Evolutionary conservation across 2,888 invertebrate species (phyloP).

Genomic region (Papilio demoleus): DNA sequence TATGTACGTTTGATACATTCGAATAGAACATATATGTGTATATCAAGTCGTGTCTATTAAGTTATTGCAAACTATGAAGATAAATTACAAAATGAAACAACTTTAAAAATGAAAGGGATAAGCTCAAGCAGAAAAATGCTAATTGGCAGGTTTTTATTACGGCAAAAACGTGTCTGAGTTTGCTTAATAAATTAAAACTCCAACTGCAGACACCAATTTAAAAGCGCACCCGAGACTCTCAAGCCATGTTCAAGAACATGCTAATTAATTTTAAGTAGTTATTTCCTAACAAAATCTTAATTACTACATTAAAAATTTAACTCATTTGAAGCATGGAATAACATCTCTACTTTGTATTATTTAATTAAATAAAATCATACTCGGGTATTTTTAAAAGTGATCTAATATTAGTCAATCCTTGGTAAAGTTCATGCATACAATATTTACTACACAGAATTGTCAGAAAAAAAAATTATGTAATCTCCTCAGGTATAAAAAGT

Average conservation of each 20-base stretch:
- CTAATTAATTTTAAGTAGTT: slow-evolving; percentile 38
- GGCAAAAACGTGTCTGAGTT: slow-evolving; percentile 41
- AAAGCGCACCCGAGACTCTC: slow-evolving; percentile 35
- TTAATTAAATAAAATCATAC: neutral
- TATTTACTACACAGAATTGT: too few relatives aligned
- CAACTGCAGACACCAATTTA: slow-evolving; percentile 41
- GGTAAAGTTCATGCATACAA: too few relatives aligned
- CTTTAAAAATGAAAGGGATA: slow-evolving; percentile 35
- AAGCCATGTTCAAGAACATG: slow-evolving; percentile 38
- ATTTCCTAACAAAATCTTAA: slow-evolving; percentile 30
- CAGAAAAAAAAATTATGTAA: neutral
- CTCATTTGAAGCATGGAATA: neutral
- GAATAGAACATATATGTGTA: neutral
- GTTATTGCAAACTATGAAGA: slow-evolving; percentile 18
- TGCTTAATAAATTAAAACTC: slow-evolving; percentile 40
- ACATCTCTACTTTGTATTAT: neutral
- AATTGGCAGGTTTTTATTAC: slow-evolving; percentile 40
- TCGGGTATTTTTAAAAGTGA: neutral
- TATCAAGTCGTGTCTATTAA: neutral
- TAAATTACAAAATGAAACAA: slow-evolving; percentile 30
- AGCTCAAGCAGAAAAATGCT: slow-evolving; percentile 38
- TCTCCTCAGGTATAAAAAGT: too few relatives aligned
- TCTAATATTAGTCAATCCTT: too few relatives aligned
- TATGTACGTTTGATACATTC: neutral
- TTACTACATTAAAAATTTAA: slow-evolving; percentile 24